Percentiles rank a stretch among this genome's conserved stretches.
These are phyloP conservation scores for Beris morrisii DNA, from an alignment of 2,888 invertebrate species.

Conservation along the genomic window DNA sequence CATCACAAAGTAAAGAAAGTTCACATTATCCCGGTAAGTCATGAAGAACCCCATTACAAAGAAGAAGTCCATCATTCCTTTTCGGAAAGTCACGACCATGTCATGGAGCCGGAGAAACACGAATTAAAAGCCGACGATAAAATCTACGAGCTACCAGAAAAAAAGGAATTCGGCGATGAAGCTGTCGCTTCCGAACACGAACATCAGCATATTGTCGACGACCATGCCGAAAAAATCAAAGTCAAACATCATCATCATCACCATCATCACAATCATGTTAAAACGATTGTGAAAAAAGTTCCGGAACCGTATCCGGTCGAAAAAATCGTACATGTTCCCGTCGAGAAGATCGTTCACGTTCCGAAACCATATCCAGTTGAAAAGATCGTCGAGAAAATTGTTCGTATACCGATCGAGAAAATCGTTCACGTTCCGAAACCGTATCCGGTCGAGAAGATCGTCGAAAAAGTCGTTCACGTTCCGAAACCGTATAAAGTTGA, in stretches of 20 bases:
- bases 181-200: slow-evolving; percentile 33
- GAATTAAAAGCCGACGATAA: slow-evolving; percentile 39
- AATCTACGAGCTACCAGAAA: slow-evolving; percentile 43
- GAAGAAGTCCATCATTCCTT: slow-evolving; percentile 46
- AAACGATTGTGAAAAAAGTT: slow-evolving; percentile 63
- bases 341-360: slow-evolving; percentile 60
- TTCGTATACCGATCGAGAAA: slow-evolving; percentile 55
- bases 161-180: slow-evolving; percentile 36
- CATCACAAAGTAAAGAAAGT: slow-evolving; percentile 42
- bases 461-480: slow-evolving; percentile 47
- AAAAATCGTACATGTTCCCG: slow-evolving; percentile 54
- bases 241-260: slow-evolving; percentile 66
- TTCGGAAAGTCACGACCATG: slow-evolving; percentile 52
- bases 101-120: slow-evolving; percentile 35
- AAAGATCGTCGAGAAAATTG: slow-evolving; percentile 48
- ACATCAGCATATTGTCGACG: slow-evolving; percentile 41
- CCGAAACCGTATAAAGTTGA: slow-evolving; percentile 58
- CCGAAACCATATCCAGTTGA: slow-evolving; percentile 62
- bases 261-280: slow-evolving; percentile 66
- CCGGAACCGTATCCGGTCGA: slow-evolving; percentile 60
- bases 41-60: background rate
- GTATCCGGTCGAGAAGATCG: slow-evolving; percentile 59
- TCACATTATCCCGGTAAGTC: slow-evolving; percentile 40
- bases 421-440: slow-evolving; percentile 53
- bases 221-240: slow-evolving; percentile 47